These are phyloP conservation scores for Siniperca scherzeri DNA, from an alignment of 2,797 vertebrate genomes.

Conservation along the genomic window DNA sequence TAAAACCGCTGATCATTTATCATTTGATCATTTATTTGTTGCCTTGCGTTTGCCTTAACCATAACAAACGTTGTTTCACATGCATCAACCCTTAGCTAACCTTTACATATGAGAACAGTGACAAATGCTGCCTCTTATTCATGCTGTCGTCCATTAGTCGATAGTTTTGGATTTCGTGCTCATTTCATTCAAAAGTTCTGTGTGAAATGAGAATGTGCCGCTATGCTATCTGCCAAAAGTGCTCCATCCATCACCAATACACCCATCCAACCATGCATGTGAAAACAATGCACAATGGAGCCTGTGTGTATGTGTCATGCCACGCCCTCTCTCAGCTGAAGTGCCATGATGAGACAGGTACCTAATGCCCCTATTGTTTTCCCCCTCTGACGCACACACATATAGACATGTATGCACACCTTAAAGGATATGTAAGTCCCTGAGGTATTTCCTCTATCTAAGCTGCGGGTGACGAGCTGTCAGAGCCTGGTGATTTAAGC, in stretches of 20 bases:
- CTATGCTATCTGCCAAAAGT: slow-evolving; percentile 25
- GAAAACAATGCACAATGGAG: slow-evolving; percentile 76
- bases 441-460: slow-evolving; percentile 77
- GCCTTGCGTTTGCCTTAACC: not conserved
- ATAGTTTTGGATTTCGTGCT: slow-evolving; percentile 54
- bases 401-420: slow-evolving; percentile 49
- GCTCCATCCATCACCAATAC: slow-evolving; percentile 43
- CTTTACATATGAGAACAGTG: not conserved
- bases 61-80: not conserved
- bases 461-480: slow-evolving; percentile 75
- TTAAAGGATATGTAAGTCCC: slow-evolving; percentile 68
- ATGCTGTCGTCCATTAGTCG: not conserved
- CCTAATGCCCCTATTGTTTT: slow-evolving; percentile 59
- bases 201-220: slow-evolving; percentile 51
- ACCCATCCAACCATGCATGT: slow-evolving; percentile 25
- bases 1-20: not conserved
- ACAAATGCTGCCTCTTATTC: not conserved
- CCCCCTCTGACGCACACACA: slow-evolving; percentile 24
- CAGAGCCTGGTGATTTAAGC: slow-evolving; percentile 65
- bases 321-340: slow-evolving; percentile 43
- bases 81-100: slow-evolving; percentile 13
- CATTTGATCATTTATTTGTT: not conserved
- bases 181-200: slow-evolving; percentile 27
- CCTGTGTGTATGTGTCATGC: slow-evolving; percentile 56
- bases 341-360: slow-evolving; percentile 64